Evolutionary conservation across 1,140 invertebrate genomes (phyloP).

Genomic region (Aphaenogaster ashmeadi): DNA sequence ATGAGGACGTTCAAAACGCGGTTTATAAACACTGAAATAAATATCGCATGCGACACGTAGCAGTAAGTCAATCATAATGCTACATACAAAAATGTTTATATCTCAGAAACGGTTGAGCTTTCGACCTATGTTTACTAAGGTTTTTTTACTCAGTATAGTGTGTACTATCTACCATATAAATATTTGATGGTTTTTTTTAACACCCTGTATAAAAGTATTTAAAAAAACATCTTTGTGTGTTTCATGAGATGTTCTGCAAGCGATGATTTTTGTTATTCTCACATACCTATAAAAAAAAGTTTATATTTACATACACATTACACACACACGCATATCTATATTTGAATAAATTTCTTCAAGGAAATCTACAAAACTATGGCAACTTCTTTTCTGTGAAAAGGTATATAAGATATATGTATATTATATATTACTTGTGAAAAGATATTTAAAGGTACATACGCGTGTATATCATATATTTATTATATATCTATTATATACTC

Average conservation of each 20-base stretch:
- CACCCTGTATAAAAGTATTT: conserved; percentile 4
- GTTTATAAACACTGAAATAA: background rate
- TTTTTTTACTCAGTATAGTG: too few relatives aligned
- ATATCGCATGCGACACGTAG: background rate
- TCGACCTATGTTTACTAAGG: too few relatives aligned
- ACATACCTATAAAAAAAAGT: background rate
- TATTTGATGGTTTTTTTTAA: background rate
- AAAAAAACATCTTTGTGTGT: background rate
- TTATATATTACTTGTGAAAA: too few relatives aligned
- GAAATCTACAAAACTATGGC: conserved; percentile 2
- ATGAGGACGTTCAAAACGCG: too few relatives aligned
- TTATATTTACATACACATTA: background rate
- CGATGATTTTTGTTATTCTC: background rate
- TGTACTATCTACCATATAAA: background rate
- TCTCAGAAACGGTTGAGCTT: too few relatives aligned
- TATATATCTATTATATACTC: background rate
- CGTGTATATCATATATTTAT: background rate
- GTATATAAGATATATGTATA: background rate
- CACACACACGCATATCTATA: background rate
- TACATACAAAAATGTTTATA: too few relatives aligned
- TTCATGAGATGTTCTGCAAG: background rate
- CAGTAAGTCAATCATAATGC: too few relatives aligned
- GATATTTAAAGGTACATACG: too few relatives aligned
- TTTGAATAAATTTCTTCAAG: background rate
- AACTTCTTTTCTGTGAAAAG: background rate